Evolutionary conservation across 2,113 vertebrate genomes (phyloP), one percentile per base, ranked within the genome.

Genomic region (Colossoma macropomum): DNA sequence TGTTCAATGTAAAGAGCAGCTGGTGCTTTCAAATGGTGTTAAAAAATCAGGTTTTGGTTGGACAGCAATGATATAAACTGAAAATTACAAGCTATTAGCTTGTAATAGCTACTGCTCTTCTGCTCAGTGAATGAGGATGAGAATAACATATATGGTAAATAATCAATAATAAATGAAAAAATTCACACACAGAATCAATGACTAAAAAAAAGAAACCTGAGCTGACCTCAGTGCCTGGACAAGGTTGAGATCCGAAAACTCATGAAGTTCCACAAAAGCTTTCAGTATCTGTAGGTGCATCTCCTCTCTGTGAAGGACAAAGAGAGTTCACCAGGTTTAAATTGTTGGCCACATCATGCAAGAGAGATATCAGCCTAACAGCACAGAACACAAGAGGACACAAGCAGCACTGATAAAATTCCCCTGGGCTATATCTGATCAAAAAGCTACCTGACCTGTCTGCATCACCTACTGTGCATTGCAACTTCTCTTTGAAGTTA

Each of bases 191-290:
- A 15, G 48, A 62, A 80, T n/a, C n/a, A 41, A 34, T 62, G 56
- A 41, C 2, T 28, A 16, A 38, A 38, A 60, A 1, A 69, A 38
- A 69, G 15, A 38, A 38, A 69, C 23, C 5, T 11, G 15, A 69
- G 48, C 95, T 93, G 71, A 99, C 98, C 98, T 95, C 75, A 99
- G 92, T 0, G 98, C 98, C 90, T 99, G 97, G 15, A 99, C 98
- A 9, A 99, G 93, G 89, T 97, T 97, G 75, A 99, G 96, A 87
- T 97, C 94, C 9, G 96, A 94, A 84, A 99, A 98, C 86, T 98
- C 94, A 3, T 99, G 97, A 80, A 97, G 96, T 15, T 95, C 96
- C 86, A 99, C 97, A 9, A 98, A 99, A 59, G 96, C 96, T 87
- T 98, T 97, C 32, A 99, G 94, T 60, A 96, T 94, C 91, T 96